Evolutionary conservation across 2,797 vertebrate genomes (phyloP), one percentile per base, ranked within the genome.

Genomic region (Euthynnus affinis): DNA sequence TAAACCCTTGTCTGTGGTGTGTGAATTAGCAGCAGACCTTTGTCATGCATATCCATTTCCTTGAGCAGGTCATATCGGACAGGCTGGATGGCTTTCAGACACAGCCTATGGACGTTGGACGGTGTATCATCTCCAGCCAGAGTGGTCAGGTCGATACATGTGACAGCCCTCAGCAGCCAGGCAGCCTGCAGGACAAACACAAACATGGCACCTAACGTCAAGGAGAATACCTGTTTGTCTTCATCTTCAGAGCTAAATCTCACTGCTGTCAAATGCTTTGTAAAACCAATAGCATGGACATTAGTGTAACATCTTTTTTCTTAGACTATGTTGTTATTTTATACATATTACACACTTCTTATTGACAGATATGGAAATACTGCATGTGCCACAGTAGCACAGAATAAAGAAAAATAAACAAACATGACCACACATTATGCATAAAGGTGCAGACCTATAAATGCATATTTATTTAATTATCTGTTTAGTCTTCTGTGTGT

Each of bases 71-170:
- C 96, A 0, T 87, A 76, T 56, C 95, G 91, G 76, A 99, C 89
- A 0, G 98, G 98, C 84, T 96, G 96, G 34, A 94, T 94, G 72
- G 98, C 98, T 90, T 99, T 99, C 74, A 96, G 93, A 73, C 98
- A 99, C 56, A 99, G 93, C 9, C 98, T 95, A 8, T 95, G 96
- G 71, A 99, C 88, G 5, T 98, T 99, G 65, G 96, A 97, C 2
- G 96, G 90, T 0, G 97, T 97, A 64, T 99, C 98, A 14, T 99
- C 98, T 0, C 98, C 98, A 0, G 96, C 94, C 20, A 99, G 96
- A 0, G 98, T 97, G 1, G 98, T 99, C 81, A 99, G 96, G 89
- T 99, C 98, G 2, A 99, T 98, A 71, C 96, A 98, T 1, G 97
- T 97, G 65, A 97, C 94, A 1, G 98, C 97, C 81, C 95, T 97